These are phyloP conservation scores for Cheilosia urbana DNA, from an alignment of 2,888 invertebrate species.

Conservation along the genomic window DNA sequence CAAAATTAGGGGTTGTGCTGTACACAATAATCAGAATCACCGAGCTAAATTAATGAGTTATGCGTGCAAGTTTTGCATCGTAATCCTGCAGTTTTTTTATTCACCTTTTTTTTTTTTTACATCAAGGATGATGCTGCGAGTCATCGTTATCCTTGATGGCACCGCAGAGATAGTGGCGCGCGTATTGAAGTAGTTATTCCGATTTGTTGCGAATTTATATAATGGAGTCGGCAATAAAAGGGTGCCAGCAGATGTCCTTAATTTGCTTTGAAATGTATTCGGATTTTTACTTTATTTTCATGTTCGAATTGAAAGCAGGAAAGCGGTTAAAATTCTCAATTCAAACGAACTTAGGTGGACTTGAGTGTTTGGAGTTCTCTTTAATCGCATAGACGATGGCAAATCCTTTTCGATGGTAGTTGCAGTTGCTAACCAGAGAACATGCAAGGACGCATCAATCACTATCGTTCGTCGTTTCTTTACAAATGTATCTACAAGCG, in stretches of 20 bases:
- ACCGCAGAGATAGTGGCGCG: slow-evolving; percentile 65
- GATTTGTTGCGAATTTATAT: slow-evolving; percentile 59
- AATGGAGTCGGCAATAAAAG: slow-evolving; percentile 34
- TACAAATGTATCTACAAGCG: slow-evolving; percentile 25
- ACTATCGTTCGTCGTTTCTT: slow-evolving; percentile 17
- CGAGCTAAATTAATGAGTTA: slow-evolving; percentile 78
- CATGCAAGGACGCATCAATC: slow-evolving; percentile 39
- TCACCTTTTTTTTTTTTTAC: slow-evolving; percentile 2
- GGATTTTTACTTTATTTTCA: slow-evolving; percentile 14
- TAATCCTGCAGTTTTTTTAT: slow-evolving; percentile 56
- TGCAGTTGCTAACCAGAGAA: slow-evolving; percentile 12
- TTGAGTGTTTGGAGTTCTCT: slow-evolving; percentile 19
- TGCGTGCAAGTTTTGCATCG: slow-evolving; percentile 76
- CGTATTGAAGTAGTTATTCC: slow-evolving; percentile 27
- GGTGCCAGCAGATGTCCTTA: slow-evolving; percentile 75
- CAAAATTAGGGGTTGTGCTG: slow-evolving; percentile 62
- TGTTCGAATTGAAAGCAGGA: neutral
- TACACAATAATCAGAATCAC: slow-evolving; percentile 78
- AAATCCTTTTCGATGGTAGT: slow-evolving; percentile 32
- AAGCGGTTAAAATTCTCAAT: neutral
- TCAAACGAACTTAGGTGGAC: neutral
- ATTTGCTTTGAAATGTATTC: slow-evolving; percentile 51
- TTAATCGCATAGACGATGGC: slow-evolving; percentile 27
- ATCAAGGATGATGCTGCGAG: slow-evolving; percentile 23
- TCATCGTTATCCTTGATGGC: slow-evolving; percentile 57